Conservation (phyloP, 1,140 invertebrate species). For the Polypedilum vanderplanki region DNA sequence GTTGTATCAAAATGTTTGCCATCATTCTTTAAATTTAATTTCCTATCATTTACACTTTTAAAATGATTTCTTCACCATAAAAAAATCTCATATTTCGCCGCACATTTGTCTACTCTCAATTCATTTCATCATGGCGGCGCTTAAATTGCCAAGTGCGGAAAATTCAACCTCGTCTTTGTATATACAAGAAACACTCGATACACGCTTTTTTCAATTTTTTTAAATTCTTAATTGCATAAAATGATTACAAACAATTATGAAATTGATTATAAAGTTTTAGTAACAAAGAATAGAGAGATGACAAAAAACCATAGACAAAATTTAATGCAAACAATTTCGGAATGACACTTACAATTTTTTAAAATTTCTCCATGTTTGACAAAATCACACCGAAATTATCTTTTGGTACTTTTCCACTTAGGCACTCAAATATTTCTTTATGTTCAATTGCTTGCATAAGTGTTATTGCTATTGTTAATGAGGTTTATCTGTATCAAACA, state of each 20-base stretch:
- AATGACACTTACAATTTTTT: neutral
- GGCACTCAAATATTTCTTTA: constrained; percentile 7
- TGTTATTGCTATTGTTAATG: neutral
- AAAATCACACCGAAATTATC: neutral
- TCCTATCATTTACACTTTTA: neutral
- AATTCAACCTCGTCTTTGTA: constrained; percentile 19
- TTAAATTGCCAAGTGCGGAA: neutral
- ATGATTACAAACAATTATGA: too few species aligned
- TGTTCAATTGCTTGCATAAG: neutral
- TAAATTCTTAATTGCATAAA: too few species aligned
- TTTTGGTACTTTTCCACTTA: neutral
- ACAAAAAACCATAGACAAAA: neutral
- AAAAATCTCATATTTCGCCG: too few species aligned
- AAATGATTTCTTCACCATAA: too few species aligned
- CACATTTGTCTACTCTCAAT: neutral
- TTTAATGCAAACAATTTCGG: neutral
- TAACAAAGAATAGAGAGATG: neutral
- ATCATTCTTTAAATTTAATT: neutral
- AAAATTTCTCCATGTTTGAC: constrained; percentile 13
- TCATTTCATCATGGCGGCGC: constrained; percentile 24
- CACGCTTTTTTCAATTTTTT: too few species aligned
- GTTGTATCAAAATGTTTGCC: neutral
- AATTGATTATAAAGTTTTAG: too few species aligned
- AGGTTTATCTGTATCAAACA: neutral
- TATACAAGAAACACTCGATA: neutral